Base-by-base conservation (phyloP, 2,797 vertebrate species). In the Meda fulgida region DNA sequence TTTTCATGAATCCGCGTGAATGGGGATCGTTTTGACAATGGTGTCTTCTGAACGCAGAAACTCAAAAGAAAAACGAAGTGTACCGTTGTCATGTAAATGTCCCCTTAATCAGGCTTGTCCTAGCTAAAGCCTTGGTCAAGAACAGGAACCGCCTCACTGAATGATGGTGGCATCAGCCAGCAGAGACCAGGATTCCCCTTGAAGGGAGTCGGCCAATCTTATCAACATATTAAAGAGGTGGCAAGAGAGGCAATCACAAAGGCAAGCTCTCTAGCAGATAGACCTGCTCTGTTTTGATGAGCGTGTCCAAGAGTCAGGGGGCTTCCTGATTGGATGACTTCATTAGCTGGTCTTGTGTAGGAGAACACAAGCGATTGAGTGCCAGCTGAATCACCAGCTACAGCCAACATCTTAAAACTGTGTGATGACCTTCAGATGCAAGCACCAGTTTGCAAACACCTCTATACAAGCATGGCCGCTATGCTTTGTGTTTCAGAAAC, bases 241-340 rank as follows among this genome's bases (percentile, higher is more conserved):
- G 65, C 21, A 29, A 78, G 60, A 84, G 84, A 80, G 40, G 82
- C 82, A 87, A 89, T 87, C 73, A 86, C 78, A 76, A 72, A 63
- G 82, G 51, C n/a, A 36, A 76, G 73, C 78, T 38, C 81, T 69
- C 76, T 21, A 18, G 29, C 66, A 19, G 23, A 51, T 36, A 55
- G 51, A 38, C 26, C n/a, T 26, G 34, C 69, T 76, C 31, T 73
- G 75, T 83, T 86, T 80, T 86, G 65, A 85, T 46, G 81, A 81
- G 77, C 38, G 36, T 70, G 67, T 73, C 71, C 43, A 23, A 48
- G 73, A 34, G 34, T 67, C 60, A 8, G 51, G 51, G 34, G 70
- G 48, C 53, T 78, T 70, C 36, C 78, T 84, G 78, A 87, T 86
- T 80, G 79, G 63, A 81, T 38, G 83, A 40, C 79, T 80, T 87